phyloP scores from a whole-genome alignment of 2,797 vertebrate species.

The Sebastes iracundus region DNA sequence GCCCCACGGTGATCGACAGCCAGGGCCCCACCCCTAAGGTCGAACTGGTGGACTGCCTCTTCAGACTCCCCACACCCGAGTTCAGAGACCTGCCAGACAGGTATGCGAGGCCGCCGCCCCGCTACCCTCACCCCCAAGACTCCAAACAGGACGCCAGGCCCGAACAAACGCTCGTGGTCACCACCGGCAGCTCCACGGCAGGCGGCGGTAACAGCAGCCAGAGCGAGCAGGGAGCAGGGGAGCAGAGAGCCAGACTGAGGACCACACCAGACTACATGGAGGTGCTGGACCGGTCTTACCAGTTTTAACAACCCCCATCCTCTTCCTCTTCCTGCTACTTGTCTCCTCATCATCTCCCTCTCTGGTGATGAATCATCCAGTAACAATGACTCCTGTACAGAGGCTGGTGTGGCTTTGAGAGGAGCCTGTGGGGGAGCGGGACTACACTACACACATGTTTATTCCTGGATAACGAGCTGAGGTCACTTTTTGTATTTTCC shows the following conservation, averaged over 20 bases:
- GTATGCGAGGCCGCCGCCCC: constrained; percentile 85
- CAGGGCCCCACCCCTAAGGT: constrained; percentile 87
- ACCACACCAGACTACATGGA: constrained; percentile 99
- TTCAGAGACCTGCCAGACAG: constrained; percentile 91
- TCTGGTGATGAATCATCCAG: constrained; percentile 70
- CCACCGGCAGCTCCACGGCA: constrained; percentile 80
- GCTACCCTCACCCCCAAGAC: constrained; percentile 90
- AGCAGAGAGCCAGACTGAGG: constrained; percentile 96
- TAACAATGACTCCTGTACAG: constrained; percentile 74
- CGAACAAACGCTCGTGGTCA: constrained; percentile 91
- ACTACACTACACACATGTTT: constrained; percentile 72
- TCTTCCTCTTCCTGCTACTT: constrained; percentile 31
- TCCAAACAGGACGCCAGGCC: constrained; percentile 90
- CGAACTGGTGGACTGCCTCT: constrained; percentile 92
- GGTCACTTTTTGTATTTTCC: constrained; percentile 69
- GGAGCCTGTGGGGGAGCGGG: constrained; percentile 67
- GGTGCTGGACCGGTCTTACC: constrained; percentile 97
- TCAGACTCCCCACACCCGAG: constrained; percentile 89
- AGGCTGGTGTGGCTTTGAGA: constrained; percentile 65
- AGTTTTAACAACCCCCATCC: constrained; percentile 85
- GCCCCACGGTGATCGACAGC: constrained; percentile 88
- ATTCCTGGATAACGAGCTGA: constrained; percentile 75
- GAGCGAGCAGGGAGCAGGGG: constrained; percentile 88
- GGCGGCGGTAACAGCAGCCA: constrained; percentile 87
- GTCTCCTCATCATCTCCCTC: constrained; percentile 66